Conservation (phyloP, 2,888 invertebrate species). For the Cabera pusaria region DNA sequence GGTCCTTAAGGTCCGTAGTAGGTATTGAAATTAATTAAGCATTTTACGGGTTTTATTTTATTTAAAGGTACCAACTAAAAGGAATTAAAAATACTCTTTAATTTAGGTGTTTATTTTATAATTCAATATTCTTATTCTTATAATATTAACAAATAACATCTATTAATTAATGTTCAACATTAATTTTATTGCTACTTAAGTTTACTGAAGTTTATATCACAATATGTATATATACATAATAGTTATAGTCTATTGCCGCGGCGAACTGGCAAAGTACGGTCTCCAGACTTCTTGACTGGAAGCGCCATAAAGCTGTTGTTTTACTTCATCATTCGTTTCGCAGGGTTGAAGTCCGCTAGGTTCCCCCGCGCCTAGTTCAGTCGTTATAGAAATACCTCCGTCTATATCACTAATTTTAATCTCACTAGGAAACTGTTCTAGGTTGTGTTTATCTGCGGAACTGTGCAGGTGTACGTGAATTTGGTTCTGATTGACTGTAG, state of each 20-base stretch:
- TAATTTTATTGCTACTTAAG: slow-evolving; percentile 48
- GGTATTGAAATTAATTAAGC: too few relatives aligned
- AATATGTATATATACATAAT: slow-evolving; percentile 71
- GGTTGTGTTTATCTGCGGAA: slow-evolving; percentile 84
- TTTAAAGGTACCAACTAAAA: too few relatives aligned
- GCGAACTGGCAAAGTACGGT: slow-evolving; percentile 81
- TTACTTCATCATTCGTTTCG: slow-evolving; percentile 79
- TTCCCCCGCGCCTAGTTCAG: slow-evolving; percentile 73
- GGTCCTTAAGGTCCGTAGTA: too few relatives aligned
- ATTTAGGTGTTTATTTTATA: slow-evolving; percentile 39
- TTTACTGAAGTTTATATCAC: slow-evolving; percentile 61
- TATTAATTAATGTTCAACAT: slow-evolving; percentile 80
- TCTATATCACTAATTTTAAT: slow-evolving; percentile 85
- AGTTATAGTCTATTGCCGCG: slow-evolving; percentile 17
- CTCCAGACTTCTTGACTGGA: slow-evolving; percentile 87
- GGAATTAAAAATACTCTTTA: not conserved
- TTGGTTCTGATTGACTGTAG: slow-evolving; percentile 94
- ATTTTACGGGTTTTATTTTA: too few relatives aligned
- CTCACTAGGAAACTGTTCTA: slow-evolving; percentile 85
- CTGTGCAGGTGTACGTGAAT: slow-evolving; percentile 92
- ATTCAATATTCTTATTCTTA: slow-evolving; percentile 39
- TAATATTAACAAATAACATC: slow-evolving; percentile 66
- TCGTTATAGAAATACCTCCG: slow-evolving; percentile 82
- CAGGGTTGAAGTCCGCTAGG: slow-evolving; percentile 78
- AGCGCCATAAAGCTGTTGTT: slow-evolving; percentile 69